These are phyloP conservation scores for Cebidichthys violaceus DNA, from an alignment of 2,113 vertebrate species.

Conservation along the genomic window DNA sequence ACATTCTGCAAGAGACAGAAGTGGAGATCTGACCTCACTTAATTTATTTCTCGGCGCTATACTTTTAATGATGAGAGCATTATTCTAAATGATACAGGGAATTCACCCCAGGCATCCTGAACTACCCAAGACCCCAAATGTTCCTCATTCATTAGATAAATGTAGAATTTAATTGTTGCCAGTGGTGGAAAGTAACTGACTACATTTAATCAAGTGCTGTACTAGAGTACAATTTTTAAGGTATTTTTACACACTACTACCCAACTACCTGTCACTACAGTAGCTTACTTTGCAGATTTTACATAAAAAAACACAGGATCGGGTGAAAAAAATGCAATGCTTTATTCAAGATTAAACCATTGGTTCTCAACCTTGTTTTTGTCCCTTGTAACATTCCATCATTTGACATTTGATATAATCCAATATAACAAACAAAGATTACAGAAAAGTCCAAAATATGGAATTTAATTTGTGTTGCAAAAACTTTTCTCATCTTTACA, in stretches of 20 bases:
- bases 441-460: background rate
- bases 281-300: background rate
- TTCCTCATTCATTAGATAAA: conserved; percentile 25
- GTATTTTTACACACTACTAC: background rate
- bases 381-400: background rate
- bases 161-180: background rate
- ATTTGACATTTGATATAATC: background rate
- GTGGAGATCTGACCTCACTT: conserved; percentile 44
- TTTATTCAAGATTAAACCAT: background rate
- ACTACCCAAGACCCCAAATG: conserved; percentile 28
- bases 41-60: conserved; percentile 47
- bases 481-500: background rate
- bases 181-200: background rate
- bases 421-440: background rate
- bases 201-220: background rate
- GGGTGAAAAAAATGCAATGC: background rate
- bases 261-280: background rate
- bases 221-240: background rate
- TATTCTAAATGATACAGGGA: conserved; percentile 53
- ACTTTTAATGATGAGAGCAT: conserved; percentile 45
- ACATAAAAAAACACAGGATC: background rate
- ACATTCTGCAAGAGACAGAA: conserved; percentile 33
- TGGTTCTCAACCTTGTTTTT: background rate
- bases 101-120: conserved; percentile 31
- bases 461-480: background rate